These are phyloP conservation scores for Polydrusus tereticollis DNA, from an alignment of 2,888 invertebrate species.

Conservation along the genomic window DNA sequence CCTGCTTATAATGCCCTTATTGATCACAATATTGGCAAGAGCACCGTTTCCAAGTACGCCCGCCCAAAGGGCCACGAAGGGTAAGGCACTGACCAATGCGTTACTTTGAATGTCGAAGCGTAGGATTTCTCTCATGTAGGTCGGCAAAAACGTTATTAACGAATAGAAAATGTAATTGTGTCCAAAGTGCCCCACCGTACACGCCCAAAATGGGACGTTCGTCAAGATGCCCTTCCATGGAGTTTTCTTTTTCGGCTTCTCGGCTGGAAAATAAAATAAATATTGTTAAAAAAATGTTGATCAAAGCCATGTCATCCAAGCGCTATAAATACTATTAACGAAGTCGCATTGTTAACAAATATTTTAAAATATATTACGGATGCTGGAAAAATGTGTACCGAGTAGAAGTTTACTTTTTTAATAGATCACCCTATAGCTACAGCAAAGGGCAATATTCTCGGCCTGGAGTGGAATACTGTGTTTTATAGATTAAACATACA, in stretches of 20 bases:
- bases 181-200: slow-evolving; percentile 77
- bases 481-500: too few species aligned
- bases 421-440: too few species aligned
- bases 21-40: slow-evolving; percentile 18
- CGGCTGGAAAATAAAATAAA: slow-evolving; percentile 2
- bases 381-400: too few species aligned
- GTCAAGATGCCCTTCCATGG: slow-evolving; percentile 44
- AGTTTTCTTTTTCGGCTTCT: slow-evolving; percentile 14
- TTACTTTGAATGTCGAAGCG: slow-evolving; percentile 28
- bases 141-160: slow-evolving; percentile 75
- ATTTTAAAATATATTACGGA: too few species aligned
- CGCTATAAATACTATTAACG: too few species aligned
- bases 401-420: too few species aligned
- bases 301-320: too few species aligned
- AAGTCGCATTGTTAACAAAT: too few species aligned
- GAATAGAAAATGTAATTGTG: slow-evolving; percentile 77
- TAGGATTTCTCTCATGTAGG: slow-evolving; percentile 64
- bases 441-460: too few species aligned
- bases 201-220: slow-evolving; percentile 49
- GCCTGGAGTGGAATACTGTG: too few species aligned
- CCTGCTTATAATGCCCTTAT: slow-evolving; percentile 15
- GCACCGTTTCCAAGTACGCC: slow-evolving; percentile 10
- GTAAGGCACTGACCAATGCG: slow-evolving; percentile 28
- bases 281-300: too few species aligned
- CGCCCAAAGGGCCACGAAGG: slow-evolving; percentile 24